Conservation (phyloP, 2,113 vertebrate species). For the Equus quagga region DNA sequence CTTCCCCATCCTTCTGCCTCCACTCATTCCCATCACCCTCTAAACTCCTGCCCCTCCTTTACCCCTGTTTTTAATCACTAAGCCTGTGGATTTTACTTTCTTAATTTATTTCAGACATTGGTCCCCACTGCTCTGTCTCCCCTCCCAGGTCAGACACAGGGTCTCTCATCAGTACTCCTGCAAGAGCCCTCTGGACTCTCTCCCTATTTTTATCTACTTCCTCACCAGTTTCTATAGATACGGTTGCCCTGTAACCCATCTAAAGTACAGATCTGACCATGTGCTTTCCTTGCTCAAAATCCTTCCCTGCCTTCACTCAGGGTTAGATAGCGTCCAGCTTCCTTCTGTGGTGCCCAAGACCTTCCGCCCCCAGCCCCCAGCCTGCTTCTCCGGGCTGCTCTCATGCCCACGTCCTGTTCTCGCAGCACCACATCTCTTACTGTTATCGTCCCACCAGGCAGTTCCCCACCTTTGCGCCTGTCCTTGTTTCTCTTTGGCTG, state of each 20-base stretch:
- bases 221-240: not conserved
- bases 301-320: not conserved
- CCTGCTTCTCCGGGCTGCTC: too few relatives aligned
- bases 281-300: not conserved
- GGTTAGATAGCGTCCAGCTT: not conserved
- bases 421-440: not conserved
- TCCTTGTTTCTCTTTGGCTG: not conserved
- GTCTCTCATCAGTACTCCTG: not conserved
- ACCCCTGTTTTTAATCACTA: not conserved
- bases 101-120: not conserved
- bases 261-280: not conserved
- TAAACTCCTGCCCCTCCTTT: too few relatives aligned
- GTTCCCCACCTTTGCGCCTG: not conserved
- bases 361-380: not conserved
- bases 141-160: not conserved
- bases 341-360: not conserved
- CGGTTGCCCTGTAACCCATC: not conserved
- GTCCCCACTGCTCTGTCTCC: not conserved
- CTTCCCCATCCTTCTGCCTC: not conserved
- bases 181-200: not conserved
- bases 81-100: not conserved
- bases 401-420: fast-evolving
- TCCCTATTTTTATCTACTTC: not conserved
- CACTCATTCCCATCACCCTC: not conserved
- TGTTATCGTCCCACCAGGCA: fast-evolving